phyloP scores from a whole-genome alignment of 2,888 invertebrate genomes.

The Drosophila kanekoi region DNA sequence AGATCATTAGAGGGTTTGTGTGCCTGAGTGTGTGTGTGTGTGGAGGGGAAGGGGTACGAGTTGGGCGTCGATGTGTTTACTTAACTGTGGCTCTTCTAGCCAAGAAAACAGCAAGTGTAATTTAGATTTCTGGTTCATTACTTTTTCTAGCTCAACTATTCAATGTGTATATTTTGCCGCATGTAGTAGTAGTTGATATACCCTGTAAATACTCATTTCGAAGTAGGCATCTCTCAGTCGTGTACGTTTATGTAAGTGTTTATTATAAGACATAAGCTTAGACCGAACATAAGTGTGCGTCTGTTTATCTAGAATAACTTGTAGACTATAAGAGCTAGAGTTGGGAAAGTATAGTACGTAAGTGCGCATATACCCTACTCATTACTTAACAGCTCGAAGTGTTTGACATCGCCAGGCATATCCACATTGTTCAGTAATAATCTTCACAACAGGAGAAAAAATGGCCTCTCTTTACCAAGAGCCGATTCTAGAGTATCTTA shows the following conservation, averaged over 20 bases:
- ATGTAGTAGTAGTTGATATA: not conserved
- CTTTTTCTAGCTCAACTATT: conserved; percentile 26
- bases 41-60: not conserved
- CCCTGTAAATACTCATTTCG: not conserved
- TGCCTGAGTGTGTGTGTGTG: not conserved
- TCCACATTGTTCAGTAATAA: too few relatives aligned
- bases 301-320: not conserved
- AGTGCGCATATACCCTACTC: too few relatives aligned
- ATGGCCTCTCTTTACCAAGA: too few relatives aligned
- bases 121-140: conserved; percentile 67
- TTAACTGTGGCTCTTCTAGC: conserved; percentile 35
- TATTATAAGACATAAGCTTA: not conserved
- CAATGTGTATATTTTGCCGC: conserved; percentile 3
- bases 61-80: conserved; percentile 22
- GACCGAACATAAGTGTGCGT: not conserved
- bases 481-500: not conserved
- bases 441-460: too few relatives aligned
- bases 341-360: not conserved
- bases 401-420: too few relatives aligned
- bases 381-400: too few relatives aligned
- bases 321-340: not conserved
- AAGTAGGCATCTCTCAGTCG: not conserved
- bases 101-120: conserved; percentile 46
- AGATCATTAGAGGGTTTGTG: conserved; percentile 39
- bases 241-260: not conserved